phyloP scores from a whole-genome alignment of 2,888 invertebrate genomes.

The Alloplasta piceator region DNA sequence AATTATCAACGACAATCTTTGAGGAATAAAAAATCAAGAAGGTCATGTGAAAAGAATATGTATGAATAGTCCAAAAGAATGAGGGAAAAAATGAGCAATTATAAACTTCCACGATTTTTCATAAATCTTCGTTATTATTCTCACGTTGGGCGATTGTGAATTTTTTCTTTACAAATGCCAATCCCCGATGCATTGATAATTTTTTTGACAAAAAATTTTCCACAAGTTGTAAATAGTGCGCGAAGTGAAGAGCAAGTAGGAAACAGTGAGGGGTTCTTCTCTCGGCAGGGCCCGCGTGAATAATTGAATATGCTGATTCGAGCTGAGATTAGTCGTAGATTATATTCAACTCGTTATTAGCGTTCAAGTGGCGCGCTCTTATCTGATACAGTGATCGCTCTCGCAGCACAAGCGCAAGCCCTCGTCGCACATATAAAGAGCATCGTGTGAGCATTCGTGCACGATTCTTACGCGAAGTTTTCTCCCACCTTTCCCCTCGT shows the following conservation, averaged over 20 bases:
- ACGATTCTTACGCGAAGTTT: slow-evolving; percentile 49
- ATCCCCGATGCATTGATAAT: not conserved
- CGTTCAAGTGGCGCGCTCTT: slow-evolving; percentile 67
- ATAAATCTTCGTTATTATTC: not conserved
- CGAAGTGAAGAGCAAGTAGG: not conserved
- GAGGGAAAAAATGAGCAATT: not conserved
- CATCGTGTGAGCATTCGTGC: slow-evolving; percentile 65
- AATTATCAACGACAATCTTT: too few relatives aligned
- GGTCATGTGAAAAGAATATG: too few relatives aligned
- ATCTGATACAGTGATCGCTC: slow-evolving; percentile 67
- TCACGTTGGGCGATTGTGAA: not conserved
- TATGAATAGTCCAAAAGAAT: too few relatives aligned
- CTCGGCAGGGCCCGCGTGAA: slow-evolving; percentile 54
- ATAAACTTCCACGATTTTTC: not conserved
- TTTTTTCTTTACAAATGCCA: not conserved
- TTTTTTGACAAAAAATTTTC: not conserved
- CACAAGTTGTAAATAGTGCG: slow-evolving; percentile 20
- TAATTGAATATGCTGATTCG: slow-evolving; percentile 71
- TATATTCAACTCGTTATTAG: slow-evolving; percentile 70
- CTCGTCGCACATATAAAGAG: slow-evolving; percentile 37
- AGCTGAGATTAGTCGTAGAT: slow-evolving; percentile 66
- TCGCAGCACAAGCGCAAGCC: slow-evolving; percentile 36
- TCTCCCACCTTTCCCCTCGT: slow-evolving; percentile 20
- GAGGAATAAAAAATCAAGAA: too few relatives aligned
- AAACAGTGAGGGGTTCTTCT: slow-evolving; percentile 30